Evolutionary conservation across 2,888 invertebrate species (phyloP).

Genomic region (Taphrorychus bicolor): DNA sequence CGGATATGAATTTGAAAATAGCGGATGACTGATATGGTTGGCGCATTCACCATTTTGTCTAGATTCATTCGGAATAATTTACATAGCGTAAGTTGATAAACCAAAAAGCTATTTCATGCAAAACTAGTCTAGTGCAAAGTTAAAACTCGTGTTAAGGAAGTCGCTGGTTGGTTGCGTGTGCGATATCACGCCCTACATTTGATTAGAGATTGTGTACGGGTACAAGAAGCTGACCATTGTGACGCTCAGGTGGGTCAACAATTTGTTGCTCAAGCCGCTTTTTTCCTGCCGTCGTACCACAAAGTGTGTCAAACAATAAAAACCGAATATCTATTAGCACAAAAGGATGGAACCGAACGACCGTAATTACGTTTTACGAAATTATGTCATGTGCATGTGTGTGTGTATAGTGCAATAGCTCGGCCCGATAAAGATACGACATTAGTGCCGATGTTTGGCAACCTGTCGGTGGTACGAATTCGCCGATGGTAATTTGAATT

Average conservation of each 20-base stretch:
- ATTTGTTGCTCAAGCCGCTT: constrained; percentile 4
- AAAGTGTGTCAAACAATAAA: constrained; percentile 36
- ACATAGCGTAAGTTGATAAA: not conserved
- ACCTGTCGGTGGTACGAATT: not conserved
- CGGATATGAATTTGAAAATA: no score
- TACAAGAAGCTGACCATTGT: not conserved
- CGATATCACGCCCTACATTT: not conserved
- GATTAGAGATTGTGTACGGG: not conserved
- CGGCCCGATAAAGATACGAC: constrained; percentile 11
- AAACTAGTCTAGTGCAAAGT: not conserved
- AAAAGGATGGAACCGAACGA: constrained; percentile 32
- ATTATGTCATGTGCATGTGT: constrained; percentile 11
- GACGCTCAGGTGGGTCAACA: not conserved
- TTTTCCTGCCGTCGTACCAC: constrained; percentile 1
- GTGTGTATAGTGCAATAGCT: constrained; percentile 6
- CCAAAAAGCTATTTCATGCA: not conserved
- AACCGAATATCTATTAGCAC: constrained; percentile 31
- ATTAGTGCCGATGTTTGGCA: constrained; percentile 7
- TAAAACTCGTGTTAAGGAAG: constrained; percentile 3
- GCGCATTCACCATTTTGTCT: no score
- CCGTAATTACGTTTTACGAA: constrained; percentile 36
- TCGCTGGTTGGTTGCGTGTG: no score
- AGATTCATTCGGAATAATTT: no score
- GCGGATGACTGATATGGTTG: no score
- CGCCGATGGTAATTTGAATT: not conserved